Evolutionary conservation across 2,113 vertebrate species (phyloP).

Genomic region (Aphelocoma coerulescens): DNA sequence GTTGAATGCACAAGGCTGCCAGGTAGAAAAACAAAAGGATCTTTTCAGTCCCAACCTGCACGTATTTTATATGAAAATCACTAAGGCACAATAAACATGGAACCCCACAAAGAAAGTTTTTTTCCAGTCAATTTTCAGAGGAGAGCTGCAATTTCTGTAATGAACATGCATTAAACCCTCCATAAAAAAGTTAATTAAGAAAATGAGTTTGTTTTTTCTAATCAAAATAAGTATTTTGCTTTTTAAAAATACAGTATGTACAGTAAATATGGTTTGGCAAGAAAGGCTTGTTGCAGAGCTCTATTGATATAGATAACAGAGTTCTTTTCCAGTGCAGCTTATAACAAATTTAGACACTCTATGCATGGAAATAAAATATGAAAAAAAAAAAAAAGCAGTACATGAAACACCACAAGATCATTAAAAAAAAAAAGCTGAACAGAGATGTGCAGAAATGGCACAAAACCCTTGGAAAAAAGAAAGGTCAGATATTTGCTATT

Average conservation of each 20-base stretch:
- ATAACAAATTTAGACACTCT: neutral
- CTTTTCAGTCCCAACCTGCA: neutral
- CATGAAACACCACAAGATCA: neutral
- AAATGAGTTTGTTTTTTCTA: neutral
- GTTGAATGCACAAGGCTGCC: neutral
- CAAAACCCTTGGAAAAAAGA: neutral
- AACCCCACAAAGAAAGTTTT: neutral
- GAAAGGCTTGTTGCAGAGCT: neutral
- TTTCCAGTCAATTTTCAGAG: slow-evolving; percentile 11
- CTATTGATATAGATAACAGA: neutral
- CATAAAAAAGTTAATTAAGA: slow-evolving; percentile 60
- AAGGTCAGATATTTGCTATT: neutral
- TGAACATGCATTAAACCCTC: slow-evolving; percentile 32
- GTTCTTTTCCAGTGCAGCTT: neutral
- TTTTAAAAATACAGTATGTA: neutral
- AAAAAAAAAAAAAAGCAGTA: neutral
- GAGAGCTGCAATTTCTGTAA: slow-evolving; percentile 29
- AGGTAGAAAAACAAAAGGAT: slow-evolving; percentile 5
- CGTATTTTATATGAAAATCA: slow-evolving; percentile 41
- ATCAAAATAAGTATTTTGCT: neutral
- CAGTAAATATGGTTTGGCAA: neutral
- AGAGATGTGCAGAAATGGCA: neutral
- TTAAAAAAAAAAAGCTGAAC: neutral
- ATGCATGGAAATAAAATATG: neutral
- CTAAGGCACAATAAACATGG: neutral